These are phyloP conservation scores for Masnerella sp. DNA, from an alignment of 2,888 invertebrate genomes.

Conservation along the genomic window DNA sequence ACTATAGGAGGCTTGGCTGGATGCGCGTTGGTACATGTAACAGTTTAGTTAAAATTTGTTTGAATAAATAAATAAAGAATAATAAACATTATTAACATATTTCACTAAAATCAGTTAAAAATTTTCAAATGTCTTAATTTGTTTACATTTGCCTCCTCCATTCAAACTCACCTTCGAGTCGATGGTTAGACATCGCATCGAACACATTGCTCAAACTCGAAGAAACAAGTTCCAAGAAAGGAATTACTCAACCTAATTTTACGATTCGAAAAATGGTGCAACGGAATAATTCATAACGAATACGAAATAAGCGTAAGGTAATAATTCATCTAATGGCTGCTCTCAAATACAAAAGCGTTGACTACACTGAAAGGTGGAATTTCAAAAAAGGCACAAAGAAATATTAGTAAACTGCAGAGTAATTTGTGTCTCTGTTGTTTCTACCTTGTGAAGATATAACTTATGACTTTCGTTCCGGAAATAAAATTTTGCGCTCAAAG, in stretches of 20 bases:
- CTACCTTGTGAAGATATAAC: constrained; percentile 8
- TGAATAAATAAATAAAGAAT: no score
- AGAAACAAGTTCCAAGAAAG: background rate
- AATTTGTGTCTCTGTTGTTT: constrained; percentile 8
- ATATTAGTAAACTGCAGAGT: constrained; percentile 5
- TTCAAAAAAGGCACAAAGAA: background rate
- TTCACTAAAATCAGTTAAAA: no score
- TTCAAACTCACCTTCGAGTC: no score
- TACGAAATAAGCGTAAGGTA: constrained; percentile 17
- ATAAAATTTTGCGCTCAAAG: constrained; percentile 3
- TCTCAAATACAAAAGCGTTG: constrained; percentile 12
- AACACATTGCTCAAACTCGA: no score
- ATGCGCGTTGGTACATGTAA: no score
- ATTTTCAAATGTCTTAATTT: no score
- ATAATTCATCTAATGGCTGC: constrained; percentile 40
- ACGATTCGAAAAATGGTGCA: constrained; percentile 11
- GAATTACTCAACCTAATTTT: constrained; percentile 16
- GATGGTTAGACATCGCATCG: no score
- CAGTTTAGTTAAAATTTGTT: no score
- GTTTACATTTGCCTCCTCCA: no score
- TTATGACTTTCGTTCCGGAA: background rate
- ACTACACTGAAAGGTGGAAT: constrained; percentile 6
- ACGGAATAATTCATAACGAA: constrained; percentile 21
- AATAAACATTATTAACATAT: no score
- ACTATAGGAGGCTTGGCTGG: no score